Evolutionary conservation across 2,888 invertebrate genomes (phyloP), one percentile per base, ranked within the genome.

Genomic region (Oscheius sp.): DNA sequence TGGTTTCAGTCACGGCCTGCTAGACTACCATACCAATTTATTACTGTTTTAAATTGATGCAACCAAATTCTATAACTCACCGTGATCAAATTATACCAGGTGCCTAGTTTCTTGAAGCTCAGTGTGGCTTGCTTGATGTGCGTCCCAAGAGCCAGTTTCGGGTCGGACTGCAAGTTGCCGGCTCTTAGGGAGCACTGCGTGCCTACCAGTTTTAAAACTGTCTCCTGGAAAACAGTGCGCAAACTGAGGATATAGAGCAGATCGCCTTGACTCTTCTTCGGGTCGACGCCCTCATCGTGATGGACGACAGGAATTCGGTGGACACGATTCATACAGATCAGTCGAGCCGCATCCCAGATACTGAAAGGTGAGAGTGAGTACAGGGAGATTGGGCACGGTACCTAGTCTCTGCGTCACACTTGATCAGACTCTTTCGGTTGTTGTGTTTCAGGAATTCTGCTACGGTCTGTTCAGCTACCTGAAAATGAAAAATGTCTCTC

Each of bases 331-430:
- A 85, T 74, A 29, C 83, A 77, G 75, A 88, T 83, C 60, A 87
- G 79, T 37, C 84, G 79, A 33, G 87, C 84, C 29, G 87, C 85
- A 53, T 88, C 87, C 88, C 88, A 88, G 57, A 86, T 82, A 73
- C 87, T 85, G 73, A 75, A 84, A 71, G 4, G 59, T 63, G 21
- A 21, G 21, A 21, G 21, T 47, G 33, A 53, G 60, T 74, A 59
- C 10, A 47, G 50, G 21, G n/a, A 63, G 35, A 10, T 13, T 2
- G 10, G 2, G n/a, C 11, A 33, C 4, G 2, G 13, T 42, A 74
- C 74, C 74, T 74, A 1, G 62, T 73, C 5, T 37, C 47, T 29
- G 65, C 73, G 33, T 76, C 73, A 35, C 60, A 50, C 9, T 58
- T 51, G 29, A 76, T 73, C 68, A 76, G 60, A 11, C 47, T 51